Conservation (phyloP, 2,113 vertebrate species). For the Puntigrus tetrazona region DNA sequence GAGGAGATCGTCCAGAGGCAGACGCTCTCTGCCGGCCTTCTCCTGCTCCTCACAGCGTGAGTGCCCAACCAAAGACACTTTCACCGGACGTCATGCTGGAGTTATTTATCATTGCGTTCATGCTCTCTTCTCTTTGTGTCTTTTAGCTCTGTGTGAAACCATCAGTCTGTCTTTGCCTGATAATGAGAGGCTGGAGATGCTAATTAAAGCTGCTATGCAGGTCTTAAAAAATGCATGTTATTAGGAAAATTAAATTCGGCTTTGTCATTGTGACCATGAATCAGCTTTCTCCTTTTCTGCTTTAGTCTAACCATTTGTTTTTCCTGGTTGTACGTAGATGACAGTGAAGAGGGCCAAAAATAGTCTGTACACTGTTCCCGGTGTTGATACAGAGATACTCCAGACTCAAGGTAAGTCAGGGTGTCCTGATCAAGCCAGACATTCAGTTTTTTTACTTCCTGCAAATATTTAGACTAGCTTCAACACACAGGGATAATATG, state of each 20-base stretch:
- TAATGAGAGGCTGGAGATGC: constrained; percentile 70
- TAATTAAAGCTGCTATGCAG: constrained; percentile 74
- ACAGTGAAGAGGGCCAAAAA: constrained; percentile 68
- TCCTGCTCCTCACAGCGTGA: constrained; percentile 67
- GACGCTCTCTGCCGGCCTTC: constrained; percentile 73
- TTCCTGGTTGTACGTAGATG: constrained; percentile 57
- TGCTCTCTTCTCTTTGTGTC: constrained; percentile 47
- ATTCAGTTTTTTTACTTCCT: neutral
- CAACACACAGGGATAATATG: neutral
- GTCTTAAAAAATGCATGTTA: constrained; percentile 51
- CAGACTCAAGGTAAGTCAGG: constrained; percentile 69
- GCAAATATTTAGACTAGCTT: neutral
- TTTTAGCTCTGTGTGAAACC: constrained; percentile 63
- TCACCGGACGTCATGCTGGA: neutral
- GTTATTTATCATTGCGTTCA: neutral
- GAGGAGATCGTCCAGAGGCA: constrained; percentile 72
- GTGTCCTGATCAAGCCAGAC: neutral
- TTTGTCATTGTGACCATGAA: neutral
- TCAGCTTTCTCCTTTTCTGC: neutral
- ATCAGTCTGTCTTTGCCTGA: constrained; percentile 70
- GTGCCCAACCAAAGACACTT: constrained; percentile 11
- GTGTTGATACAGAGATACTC: constrained; percentile 67
- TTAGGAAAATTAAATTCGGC: neutral
- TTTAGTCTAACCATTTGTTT: neutral
- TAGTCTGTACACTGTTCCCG: constrained; percentile 61